Evolutionary conservation across 2,797 vertebrate species (phyloP).

Genomic region (Falco biarmicus): DNA sequence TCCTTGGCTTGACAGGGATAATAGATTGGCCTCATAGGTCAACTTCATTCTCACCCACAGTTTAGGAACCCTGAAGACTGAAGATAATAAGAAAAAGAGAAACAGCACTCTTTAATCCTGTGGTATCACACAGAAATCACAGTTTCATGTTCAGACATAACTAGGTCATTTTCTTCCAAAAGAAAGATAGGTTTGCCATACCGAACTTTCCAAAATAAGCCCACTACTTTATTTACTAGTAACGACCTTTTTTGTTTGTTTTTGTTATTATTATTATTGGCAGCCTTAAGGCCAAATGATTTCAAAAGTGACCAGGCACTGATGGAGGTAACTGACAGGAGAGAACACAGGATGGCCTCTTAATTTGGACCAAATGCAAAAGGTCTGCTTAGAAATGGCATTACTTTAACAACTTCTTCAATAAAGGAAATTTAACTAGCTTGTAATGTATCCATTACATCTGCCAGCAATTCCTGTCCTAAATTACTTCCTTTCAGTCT

Average conservation of each 20-base stretch:
- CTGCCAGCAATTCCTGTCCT: neutral
- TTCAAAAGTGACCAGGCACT: neutral
- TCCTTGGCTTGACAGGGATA: constrained; percentile 38
- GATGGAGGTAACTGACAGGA: neutral
- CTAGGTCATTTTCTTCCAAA: constrained; percentile 27
- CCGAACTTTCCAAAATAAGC: constrained; percentile 10
- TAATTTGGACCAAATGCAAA: neutral
- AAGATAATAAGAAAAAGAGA: constrained; percentile 46
- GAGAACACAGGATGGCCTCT: neutral
- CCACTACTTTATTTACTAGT: neutral
- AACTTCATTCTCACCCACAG: constrained; percentile 38
- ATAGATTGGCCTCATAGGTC: constrained; percentile 40
- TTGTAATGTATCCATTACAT: neutral
- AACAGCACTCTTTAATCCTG: constrained; percentile 38
- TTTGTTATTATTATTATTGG: neutral
- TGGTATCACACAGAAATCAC: constrained; percentile 16
- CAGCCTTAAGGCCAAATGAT: neutral
- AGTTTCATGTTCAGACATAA: constrained; percentile 23
- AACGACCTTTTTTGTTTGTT: neutral
- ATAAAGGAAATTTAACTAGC: neutral
- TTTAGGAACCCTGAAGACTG: constrained; percentile 26
- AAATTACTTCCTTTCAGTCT: neutral
- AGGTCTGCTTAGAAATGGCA: neutral
- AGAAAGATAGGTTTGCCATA: neutral
- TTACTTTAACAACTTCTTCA: constrained; percentile 13